These are phyloP conservation scores for Zoanthus gigantus DNA, from an alignment of 92 coral and sea anemone genomes.

Conservation along the genomic window DNA sequence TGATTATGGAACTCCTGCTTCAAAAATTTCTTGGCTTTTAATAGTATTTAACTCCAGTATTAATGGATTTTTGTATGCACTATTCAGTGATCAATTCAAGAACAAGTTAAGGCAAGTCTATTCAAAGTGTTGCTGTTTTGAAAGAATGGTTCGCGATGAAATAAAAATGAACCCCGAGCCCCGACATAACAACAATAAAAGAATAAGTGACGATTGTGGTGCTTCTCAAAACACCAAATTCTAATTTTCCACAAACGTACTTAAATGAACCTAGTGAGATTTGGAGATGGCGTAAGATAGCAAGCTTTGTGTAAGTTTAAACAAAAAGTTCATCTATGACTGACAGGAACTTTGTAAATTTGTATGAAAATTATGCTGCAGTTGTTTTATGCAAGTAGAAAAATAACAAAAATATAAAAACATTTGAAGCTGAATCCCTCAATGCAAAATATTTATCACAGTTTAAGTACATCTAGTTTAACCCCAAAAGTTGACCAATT, in stretches of 20 bases:
- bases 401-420: too few relatives aligned
- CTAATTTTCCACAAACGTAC: neutral
- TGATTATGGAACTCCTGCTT: neutral
- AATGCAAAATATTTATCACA: too few relatives aligned
- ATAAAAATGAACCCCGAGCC: neutral
- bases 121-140: neutral
- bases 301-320: too few relatives aligned
- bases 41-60: conserved; percentile 8
- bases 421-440: too few relatives aligned
- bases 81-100: conserved; percentile 12
- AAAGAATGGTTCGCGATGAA: neutral
- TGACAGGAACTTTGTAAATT: too few relatives aligned
- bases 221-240: neutral
- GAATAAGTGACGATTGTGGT: neutral
- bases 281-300: too few relatives aligned
- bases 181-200: neutral
- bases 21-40: neutral
- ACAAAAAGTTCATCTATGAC: too few relatives aligned
- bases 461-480: too few relatives aligned
- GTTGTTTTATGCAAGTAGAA: too few relatives aligned
- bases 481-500: too few relatives aligned
- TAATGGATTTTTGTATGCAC: conserved; percentile 1
- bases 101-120: neutral
- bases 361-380: too few relatives aligned
- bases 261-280: too few relatives aligned